Evolutionary conservation across 2,797 vertebrate species (phyloP), one percentile per base, ranked within the genome.

Genomic region (Hapalemur alaotrensis): DNA sequence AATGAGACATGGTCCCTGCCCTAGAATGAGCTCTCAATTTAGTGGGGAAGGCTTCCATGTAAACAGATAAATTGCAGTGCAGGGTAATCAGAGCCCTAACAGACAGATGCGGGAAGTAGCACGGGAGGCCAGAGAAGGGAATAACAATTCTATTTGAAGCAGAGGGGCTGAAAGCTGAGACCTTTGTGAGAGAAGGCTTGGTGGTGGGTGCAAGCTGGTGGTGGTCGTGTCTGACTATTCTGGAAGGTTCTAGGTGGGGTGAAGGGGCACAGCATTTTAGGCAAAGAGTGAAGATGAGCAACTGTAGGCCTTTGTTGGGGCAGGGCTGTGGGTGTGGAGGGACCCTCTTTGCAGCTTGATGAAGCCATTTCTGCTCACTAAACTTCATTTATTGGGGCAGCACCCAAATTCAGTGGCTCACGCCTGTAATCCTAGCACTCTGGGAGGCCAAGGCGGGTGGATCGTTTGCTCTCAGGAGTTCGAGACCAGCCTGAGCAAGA

Each of bases 41-140:
- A 63, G 14, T 23, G 13, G 25, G 73, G 41, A 23, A 84, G 84
- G 25, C 25, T 32, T 80, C 30, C 18, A 28, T n/a, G 46, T 70
- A 96, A 94, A 97, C 73, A 96, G 78, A 89, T 82, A 92, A 93
- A 95, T 95, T 78, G 65, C 25, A 25, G 32, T 17, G 20, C 22
- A 70, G 67, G 30, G 14, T 41, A 83, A 89, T 87, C 67, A 82
- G 76, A 65, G 14, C 57, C 38, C 8, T 15, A 35, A 18, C 23
- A 61, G 38, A 67, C 52, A 12, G 65, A 73, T 11, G 14, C 6
- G 54, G 78, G 35, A 70, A 79, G 20, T 43, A 54, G 46, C 79
- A 11, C 7, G 30, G 76, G 87, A 76, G 52, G 38, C 32, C 69
- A 48, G 50, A 43, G 43, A 25, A 79, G 50, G 48, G 50, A 63